These are phyloP conservation scores for Cotesia congregata DNA, from an alignment of 2,888 invertebrate genomes.

Conservation along the genomic window DNA sequence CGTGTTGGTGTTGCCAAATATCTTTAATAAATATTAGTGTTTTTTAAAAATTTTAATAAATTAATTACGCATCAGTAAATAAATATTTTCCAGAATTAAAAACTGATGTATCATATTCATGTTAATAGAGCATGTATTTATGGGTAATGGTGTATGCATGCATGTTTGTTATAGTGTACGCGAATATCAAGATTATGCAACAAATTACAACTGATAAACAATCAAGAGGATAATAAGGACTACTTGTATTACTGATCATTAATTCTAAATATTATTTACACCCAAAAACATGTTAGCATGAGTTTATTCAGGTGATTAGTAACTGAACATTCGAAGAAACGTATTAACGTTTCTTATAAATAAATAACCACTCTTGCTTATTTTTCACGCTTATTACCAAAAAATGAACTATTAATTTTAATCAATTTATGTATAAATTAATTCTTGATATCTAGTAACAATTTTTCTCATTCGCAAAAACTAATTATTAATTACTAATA, in stretches of 20 bases:
- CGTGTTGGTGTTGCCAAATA: too few species aligned
- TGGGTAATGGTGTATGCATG: slow-evolving; percentile 64
- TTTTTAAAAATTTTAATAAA: too few species aligned
- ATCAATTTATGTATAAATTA: neutral
- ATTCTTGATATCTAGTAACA: too few species aligned
- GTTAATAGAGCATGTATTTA: slow-evolving; percentile 53
- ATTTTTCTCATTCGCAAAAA: too few species aligned
- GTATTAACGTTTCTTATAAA: neutral
- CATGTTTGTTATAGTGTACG: slow-evolving; percentile 68
- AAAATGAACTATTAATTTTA: neutral
- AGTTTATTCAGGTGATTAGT: slow-evolving; percentile 60
- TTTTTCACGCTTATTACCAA: slow-evolving; percentile 47
- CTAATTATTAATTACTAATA: neutral
- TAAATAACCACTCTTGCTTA: slow-evolving; percentile 43
- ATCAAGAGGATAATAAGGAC: slow-evolving; percentile 60
- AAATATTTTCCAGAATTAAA: neutral
- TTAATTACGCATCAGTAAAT: neutral
- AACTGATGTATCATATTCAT: slow-evolving; percentile 6
- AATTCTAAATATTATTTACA: slow-evolving; percentile 55
- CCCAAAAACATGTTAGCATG: slow-evolving; percentile 65
- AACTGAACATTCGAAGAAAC: slow-evolving; percentile 17
- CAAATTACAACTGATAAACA: slow-evolving; percentile 59
- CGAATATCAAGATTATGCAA: slow-evolving; percentile 58
- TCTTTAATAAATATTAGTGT: too few species aligned
- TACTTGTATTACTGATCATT: slow-evolving; percentile 67